Conservation (phyloP, 2,797 vertebrate species). For the Masticophis lateralis region DNA sequence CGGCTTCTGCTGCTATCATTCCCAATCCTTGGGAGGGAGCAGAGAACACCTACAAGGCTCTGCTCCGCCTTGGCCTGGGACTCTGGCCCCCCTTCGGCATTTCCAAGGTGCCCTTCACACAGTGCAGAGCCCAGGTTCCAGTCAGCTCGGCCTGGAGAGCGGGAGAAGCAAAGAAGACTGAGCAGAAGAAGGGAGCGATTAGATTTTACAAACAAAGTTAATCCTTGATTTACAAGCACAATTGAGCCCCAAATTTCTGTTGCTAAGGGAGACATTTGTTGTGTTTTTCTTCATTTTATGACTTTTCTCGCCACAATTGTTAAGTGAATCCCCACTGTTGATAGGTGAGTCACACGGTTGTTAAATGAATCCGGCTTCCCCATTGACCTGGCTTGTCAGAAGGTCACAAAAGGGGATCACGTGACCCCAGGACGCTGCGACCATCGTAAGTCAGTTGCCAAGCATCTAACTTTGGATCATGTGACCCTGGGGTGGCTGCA, state of each 20-base stretch:
- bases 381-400: too few relatives aligned
- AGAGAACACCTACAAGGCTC: background rate
- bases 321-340: background rate
- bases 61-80: background rate
- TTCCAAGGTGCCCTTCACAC: background rate
- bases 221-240: background rate
- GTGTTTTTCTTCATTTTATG: background rate
- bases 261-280: background rate
- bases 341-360: background rate
- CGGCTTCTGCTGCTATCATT: background rate
- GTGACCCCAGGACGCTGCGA: too few relatives aligned
- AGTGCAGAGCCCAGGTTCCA: background rate
- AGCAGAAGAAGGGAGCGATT: too few relatives aligned
- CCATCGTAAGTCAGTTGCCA: too few relatives aligned
- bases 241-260: background rate
- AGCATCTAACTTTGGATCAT: too few relatives aligned
- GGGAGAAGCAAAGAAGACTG: background rate
- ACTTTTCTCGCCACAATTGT: background rate
- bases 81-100: background rate
- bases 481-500: too few relatives aligned
- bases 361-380: too few relatives aligned
- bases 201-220: background rate
- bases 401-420: too few relatives aligned
- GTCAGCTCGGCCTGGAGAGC: accelerated
- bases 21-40: too few relatives aligned